Percentiles rank a stretch among this genome's conserved stretches.
Evolutionary conservation across 2,888 invertebrate species (phyloP).

Genomic region (Aquatica leii): DNA sequence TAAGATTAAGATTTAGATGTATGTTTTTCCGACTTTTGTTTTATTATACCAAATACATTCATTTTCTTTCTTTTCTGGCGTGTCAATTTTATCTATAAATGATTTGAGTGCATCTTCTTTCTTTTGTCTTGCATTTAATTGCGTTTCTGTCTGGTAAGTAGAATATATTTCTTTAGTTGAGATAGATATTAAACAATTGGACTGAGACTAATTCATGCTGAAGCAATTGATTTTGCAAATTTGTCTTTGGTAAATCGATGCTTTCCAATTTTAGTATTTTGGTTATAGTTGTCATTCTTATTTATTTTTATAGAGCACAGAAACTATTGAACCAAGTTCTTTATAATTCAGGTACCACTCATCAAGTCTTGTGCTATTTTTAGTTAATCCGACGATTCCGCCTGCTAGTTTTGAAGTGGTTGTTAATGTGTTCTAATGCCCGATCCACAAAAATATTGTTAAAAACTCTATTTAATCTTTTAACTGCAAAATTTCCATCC

Average conservation of each 20-base stretch:
- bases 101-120: conserved; percentile 1
- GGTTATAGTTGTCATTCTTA: neutral
- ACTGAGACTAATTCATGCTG: conserved; percentile 23
- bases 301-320: neutral
- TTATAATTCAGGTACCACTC: conserved; percentile 33
- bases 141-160: neutral
- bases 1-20: neutral
- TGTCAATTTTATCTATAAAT: conserved; percentile 3
- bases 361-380: conserved; percentile 30
- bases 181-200: conserved; percentile 14
- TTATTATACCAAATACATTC: neutral
- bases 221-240: conserved; percentile 18
- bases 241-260: conserved; percentile 18
- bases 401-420: neutral
- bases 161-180: conserved; percentile 19
- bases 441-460: conserved; percentile 21
- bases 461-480: neutral
- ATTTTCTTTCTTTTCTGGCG: conserved; percentile 1
- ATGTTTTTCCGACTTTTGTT: neutral
- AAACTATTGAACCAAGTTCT: too few species aligned
- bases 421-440: too few species aligned
- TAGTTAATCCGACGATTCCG: conserved; percentile 19
- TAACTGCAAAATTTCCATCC: conserved; percentile 31
- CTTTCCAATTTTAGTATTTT: conserved; percentile 21
- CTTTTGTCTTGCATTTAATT: conserved; percentile 2